phyloP scores from a whole-genome alignment of 2,888 invertebrate species.

The Agonopterix subpropinquella region DNA sequence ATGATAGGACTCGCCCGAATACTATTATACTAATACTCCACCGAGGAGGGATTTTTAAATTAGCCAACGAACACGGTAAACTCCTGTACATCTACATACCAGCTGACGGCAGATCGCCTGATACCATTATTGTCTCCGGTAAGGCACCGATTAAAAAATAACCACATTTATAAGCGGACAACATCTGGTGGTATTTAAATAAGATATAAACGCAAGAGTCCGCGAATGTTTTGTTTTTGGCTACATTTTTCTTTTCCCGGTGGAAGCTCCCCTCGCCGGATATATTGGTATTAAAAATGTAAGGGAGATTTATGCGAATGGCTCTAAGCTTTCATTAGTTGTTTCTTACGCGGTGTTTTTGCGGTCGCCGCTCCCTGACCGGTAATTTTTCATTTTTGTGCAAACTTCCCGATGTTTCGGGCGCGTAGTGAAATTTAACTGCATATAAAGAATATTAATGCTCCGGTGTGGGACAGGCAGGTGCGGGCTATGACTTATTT shows the following conservation, averaged over 20 bases:
- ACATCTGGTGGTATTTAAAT: conserved; percentile 74
- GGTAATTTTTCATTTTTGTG: conserved; percentile 73
- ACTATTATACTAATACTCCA: conserved; percentile 26
- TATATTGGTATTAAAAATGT: conserved; percentile 77
- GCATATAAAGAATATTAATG: conserved; percentile 75
- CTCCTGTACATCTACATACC: conserved; percentile 64
- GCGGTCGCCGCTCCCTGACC: conserved; percentile 73
- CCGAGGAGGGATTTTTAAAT: conserved; percentile 59
- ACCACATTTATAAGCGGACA: conserved; percentile 68
- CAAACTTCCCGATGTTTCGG: conserved; percentile 64
- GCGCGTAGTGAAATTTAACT: conserved; percentile 64
- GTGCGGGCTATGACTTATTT: conserved; percentile 68
- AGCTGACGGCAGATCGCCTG: conserved; percentile 72
- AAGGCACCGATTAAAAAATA: conserved; percentile 71
- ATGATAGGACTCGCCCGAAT: conserved; percentile 28
- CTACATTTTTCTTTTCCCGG: conserved; percentile 51
- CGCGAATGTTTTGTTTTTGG: conserved; percentile 61
- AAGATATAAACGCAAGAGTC: conserved; percentile 70
- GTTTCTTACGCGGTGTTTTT: conserved; percentile 70
- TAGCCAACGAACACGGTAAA: conserved; percentile 66
- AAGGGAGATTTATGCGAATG: conserved; percentile 76
- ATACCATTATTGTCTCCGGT: conserved; percentile 71
- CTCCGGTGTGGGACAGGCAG: conserved; percentile 48
- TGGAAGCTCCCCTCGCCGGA: conserved; percentile 63
- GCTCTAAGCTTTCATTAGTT: conserved; percentile 76